Percentiles rank a stretch among this genome's conserved stretches.
Evolutionary conservation across 2,888 invertebrate genomes (phyloP).

Genomic region (Ligdia adustata): DNA sequence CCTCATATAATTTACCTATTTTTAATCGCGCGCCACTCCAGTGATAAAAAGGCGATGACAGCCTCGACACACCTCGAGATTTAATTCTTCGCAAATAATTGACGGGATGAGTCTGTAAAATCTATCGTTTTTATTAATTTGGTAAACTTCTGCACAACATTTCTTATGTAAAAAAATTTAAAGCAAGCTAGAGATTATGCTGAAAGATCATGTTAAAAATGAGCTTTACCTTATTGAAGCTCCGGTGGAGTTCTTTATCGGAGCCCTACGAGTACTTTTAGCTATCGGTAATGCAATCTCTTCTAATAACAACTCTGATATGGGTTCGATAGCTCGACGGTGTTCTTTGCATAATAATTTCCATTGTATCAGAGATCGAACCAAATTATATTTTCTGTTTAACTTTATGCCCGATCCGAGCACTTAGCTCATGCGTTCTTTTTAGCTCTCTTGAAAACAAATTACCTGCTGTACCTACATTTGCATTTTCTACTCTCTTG

Average conservation of each 20-base stretch:
- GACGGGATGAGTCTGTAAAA: too few species aligned
- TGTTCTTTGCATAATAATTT: conserved; percentile 64
- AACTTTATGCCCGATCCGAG: conserved; percentile 19
- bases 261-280: too few species aligned
- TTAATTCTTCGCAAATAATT: too few species aligned
- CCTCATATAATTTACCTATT: too few species aligned
- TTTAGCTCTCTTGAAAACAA: conserved; percentile 8
- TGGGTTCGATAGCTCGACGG: conserved; percentile 59
- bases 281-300: conserved; percentile 67
- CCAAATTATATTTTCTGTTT: conserved; percentile 30
- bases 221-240: conserved; percentile 11
- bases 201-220: conserved; percentile 10
- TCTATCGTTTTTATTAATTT: too few species aligned
- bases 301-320: conserved; percentile 63
- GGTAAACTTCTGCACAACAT: too few species aligned
- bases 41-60: too few species aligned
- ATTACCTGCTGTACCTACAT: not conserved
- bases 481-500: not conserved
- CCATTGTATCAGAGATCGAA: conserved; percentile 47
- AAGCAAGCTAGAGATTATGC: conserved; percentile 5
- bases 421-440: conserved; percentile 5
- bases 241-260: conserved; percentile 19
- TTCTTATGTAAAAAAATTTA: too few species aligned
- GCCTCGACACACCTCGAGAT: too few species aligned
- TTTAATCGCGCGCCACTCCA: too few species aligned